Percentiles rank a stretch among this genome's conserved stretches.
These are phyloP conservation scores for Paradisaea rubra DNA, from an alignment of 2,113 vertebrate species.

Conservation along the genomic window DNA sequence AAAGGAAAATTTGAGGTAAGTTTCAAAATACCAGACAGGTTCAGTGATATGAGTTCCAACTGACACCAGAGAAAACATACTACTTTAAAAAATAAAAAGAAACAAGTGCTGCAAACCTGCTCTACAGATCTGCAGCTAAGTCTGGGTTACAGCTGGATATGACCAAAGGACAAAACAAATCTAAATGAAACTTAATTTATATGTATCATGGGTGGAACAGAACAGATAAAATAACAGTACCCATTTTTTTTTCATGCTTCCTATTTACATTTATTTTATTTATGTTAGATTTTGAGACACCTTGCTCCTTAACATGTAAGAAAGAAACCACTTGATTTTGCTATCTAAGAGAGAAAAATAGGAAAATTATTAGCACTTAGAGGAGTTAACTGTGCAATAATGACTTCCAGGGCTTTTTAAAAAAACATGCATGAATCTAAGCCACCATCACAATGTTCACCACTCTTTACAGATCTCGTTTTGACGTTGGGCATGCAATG, in stretches of 20 bases:
- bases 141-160: not conserved
- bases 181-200: constrained; percentile 25
- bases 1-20: not conserved
- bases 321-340: constrained; percentile 26
- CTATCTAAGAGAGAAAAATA: constrained; percentile 43
- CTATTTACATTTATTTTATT: constrained; percentile 21
- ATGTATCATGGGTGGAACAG: not conserved
- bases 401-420: not conserved
- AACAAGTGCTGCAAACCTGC: not conserved
- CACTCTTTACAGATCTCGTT: not conserved
- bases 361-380: constrained; percentile 21
- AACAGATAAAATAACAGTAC: constrained; percentile 18
- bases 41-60: not conserved
- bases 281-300: constrained; percentile 11
- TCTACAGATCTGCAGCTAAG: not conserved
- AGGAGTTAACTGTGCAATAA: constrained; percentile 1
- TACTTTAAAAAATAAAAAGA: not conserved
- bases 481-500: not conserved
- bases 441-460: not conserved
- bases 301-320: constrained; percentile 26
- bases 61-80: not conserved
- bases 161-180: constrained; percentile 8
- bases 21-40: constrained; percentile 2
- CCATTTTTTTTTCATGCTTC: not conserved
- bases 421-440: constrained; percentile 20